A percentile compares a stretch with the other conserved stretches of the same genome.
Evolutionary conservation across 2,888 invertebrate genomes (phyloP).

Genomic region (Apoda limacodes): DNA sequence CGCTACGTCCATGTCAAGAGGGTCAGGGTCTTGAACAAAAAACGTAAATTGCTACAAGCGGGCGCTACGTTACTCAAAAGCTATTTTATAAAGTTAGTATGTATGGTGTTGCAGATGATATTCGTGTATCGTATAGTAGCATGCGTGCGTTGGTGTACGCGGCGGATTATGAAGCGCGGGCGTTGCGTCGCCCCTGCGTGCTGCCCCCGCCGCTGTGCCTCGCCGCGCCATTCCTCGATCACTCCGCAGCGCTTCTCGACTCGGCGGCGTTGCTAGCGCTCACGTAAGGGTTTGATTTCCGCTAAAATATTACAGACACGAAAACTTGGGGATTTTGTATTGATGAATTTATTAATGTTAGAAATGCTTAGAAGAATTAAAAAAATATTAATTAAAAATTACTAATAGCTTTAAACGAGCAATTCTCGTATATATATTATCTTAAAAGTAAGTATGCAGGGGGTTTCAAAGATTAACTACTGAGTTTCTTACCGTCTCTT

Average conservation of each 20-base stretch:
- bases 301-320: conserved; percentile 9
- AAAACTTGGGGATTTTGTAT: neutral
- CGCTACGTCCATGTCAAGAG: too few species aligned
- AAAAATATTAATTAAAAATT: neutral
- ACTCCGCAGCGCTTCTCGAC: conserved; percentile 33
- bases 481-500: too few species aligned
- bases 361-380: too few species aligned
- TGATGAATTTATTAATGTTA: neutral
- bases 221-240: conserved; percentile 23
- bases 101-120: conserved; percentile 28
- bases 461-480: too few species aligned
- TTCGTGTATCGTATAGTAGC: conserved; percentile 27
- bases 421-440: too few species aligned
- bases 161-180: conserved; percentile 8
- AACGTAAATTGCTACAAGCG: too few species aligned
- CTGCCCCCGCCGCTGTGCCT: conserved; percentile 22
- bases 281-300: too few species aligned
- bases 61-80: too few species aligned
- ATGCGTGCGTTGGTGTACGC: conserved; percentile 19
- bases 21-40: too few species aligned
- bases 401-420: too few species aligned
- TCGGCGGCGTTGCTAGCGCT: conserved; percentile 32
- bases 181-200: conserved; percentile 12
- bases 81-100: too few species aligned
- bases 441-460: too few species aligned